Evolutionary conservation across 2,113 vertebrate genomes (phyloP).

Genomic region (Thamnaconus septentrionalis): DNA sequence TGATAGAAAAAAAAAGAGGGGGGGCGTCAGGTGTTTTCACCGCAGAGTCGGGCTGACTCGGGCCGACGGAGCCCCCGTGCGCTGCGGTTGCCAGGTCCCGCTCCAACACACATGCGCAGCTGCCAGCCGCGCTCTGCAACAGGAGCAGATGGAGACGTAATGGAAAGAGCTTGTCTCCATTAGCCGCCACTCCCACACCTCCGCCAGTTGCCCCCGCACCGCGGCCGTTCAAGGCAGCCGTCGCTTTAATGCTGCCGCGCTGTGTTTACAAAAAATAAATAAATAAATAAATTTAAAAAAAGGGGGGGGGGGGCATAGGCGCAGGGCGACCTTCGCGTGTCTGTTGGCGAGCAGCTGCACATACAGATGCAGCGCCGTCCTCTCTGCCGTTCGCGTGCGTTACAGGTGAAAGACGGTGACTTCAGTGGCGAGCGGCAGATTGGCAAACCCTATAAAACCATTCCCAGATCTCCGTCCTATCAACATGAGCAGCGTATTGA

Average conservation of each 20-base stretch:
- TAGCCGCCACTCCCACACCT: conserved; percentile 51
- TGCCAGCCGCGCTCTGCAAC: conserved; percentile 50
- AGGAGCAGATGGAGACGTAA: conserved; percentile 71
- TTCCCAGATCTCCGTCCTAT: not conserved
- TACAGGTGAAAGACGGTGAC: not conserved
- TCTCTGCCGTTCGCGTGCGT: not conserved
- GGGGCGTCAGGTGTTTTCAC: too few species aligned
- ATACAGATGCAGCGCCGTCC: not conserved
- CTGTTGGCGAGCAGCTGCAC: not conserved
- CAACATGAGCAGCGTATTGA: not conserved
- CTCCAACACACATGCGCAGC: conserved; percentile 63
- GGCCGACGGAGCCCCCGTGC: too few species aligned
- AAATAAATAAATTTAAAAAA: too few species aligned
- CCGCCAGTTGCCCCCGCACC: conserved; percentile 11
- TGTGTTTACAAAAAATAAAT: conserved; percentile 43
- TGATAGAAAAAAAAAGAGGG: too few species aligned
- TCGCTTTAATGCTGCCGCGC: conserved; percentile 40
- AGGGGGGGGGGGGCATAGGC: too few species aligned
- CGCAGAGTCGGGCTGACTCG: too few species aligned
- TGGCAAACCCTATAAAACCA: too few species aligned
- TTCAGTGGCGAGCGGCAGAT: not conserved
- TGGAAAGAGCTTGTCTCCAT: conserved; percentile 73
- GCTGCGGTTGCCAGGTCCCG: conserved; percentile 37
- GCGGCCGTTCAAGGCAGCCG: conserved; percentile 50
- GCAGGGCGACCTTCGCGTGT: not conserved